Percentiles rank a stretch among this genome's conserved stretches.
These are phyloP conservation scores for Enteromius fasciolatus DNA, from an alignment of 2,797 vertebrate genomes.

Conservation along the genomic window DNA sequence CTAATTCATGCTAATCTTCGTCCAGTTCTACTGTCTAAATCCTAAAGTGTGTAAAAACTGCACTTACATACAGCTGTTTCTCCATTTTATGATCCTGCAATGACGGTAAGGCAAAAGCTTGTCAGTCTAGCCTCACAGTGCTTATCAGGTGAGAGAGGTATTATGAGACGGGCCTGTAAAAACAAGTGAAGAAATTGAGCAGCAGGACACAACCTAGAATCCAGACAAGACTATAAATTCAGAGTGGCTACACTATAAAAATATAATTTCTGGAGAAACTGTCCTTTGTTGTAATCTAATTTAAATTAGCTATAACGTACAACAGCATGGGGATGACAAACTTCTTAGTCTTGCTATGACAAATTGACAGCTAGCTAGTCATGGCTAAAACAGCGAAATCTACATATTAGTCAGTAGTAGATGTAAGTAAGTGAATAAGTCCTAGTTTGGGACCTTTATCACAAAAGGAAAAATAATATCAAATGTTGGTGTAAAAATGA, in stretches of 20 bases:
- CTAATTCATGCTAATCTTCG: conserved; percentile 29
- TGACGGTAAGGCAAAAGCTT: conserved; percentile 47
- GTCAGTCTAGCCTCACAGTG: conserved; percentile 40
- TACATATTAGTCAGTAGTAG: background rate
- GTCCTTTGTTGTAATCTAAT: background rate
- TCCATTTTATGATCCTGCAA: conserved; percentile 49
- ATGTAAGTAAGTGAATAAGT: background rate
- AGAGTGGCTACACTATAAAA: background rate
- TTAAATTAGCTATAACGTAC: background rate
- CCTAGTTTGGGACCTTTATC: background rate
- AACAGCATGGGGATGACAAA: background rate
- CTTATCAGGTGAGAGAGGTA: conserved; percentile 52
- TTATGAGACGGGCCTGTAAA: conserved; percentile 34
- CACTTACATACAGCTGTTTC: conserved; percentile 46
- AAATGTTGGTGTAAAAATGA: background rate
- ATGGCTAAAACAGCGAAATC: background rate
- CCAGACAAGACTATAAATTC: background rate
- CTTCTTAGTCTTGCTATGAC: background rate
- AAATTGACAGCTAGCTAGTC: background rate
- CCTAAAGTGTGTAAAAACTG: conserved; percentile 31
- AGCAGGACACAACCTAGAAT: conserved; percentile 29
- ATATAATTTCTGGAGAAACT: background rate
- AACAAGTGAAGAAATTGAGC: conserved; percentile 47
- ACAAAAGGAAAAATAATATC: background rate
- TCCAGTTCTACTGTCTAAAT: background rate